Evolutionary conservation across 2,113 vertebrate species (phyloP).

Genomic region (Phycodurus eques): DNA sequence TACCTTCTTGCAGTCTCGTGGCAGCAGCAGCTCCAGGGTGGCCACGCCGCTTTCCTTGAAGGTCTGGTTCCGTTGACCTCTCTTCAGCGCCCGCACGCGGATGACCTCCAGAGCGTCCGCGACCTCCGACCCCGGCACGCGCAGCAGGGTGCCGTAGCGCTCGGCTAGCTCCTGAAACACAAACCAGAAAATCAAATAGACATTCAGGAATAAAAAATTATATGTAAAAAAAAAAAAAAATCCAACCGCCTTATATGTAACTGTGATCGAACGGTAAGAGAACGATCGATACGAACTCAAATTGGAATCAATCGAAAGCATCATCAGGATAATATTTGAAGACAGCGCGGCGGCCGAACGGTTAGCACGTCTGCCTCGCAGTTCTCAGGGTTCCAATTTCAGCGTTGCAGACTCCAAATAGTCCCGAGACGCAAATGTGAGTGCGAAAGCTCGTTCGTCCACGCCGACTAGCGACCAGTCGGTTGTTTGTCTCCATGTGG

Average conservation of each 20-base stretch:
- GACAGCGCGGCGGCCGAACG: background rate
- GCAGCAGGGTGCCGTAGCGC: slow-evolving; percentile 76
- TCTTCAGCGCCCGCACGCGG: slow-evolving; percentile 79
- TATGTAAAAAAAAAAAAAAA: no score
- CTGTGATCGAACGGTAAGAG: no score
- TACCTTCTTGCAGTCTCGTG: slow-evolving; percentile 58
- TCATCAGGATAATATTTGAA: no score
- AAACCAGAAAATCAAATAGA: background rate
- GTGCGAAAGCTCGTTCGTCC: no score
- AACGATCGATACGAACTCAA: no score
- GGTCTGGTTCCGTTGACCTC: slow-evolving; percentile 81
- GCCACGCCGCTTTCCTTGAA: slow-evolving; percentile 83
- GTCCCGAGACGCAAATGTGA: no score
- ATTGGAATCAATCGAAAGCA: background rate
- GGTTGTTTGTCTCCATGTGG: background rate
- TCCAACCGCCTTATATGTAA: no score
- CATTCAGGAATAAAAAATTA: background rate
- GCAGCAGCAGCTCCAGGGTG: slow-evolving; percentile 83
- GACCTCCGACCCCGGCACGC: slow-evolving; percentile 69
- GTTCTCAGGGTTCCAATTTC: no score
- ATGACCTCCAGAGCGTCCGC: slow-evolving; percentile 82
- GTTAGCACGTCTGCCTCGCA: background rate
- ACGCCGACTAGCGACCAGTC: no score
- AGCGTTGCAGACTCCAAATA: no score
- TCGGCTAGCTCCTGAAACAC: slow-evolving; percentile 78